Base-by-base conservation (phyloP, 2,113 vertebrate genomes). In the Symphodus melops region DNA sequence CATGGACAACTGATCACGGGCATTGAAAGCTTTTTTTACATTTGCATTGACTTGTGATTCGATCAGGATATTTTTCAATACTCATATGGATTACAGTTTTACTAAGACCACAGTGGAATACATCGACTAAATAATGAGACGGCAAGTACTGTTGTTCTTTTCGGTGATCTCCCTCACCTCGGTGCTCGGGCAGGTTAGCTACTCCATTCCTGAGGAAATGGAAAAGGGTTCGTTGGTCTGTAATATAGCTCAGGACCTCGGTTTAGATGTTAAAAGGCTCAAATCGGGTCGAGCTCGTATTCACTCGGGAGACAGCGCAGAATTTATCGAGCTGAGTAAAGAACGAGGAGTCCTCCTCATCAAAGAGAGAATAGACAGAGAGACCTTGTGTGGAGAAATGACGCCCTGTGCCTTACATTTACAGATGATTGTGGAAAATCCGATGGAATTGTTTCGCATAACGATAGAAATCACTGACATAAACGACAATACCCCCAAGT, bases 191-290 rank as follows among this genome's bases (percentile, higher is more conserved):
- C 86, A 88, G 16, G 83, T 86, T 71, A 83, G 83, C 0, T 88
- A 88, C 48, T 88, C 86, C 12, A 73, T 86, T 81, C 80, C 86
- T 0, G 86, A 88, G 60, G 86, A 95, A 77, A 64, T 94, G 84
- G 84, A 91, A 16, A 93, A 79, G 83, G 93, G 92, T 1, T 93
- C 92, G 9, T 86, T 94, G 5, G 84, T 95, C 10, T 92, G 93
- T 51, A 86, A 89, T 70, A 75, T 94, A 41, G 85, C 85, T 54
- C 92, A 79, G 61, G 93, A 95, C 86, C 80, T 96, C 36, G 92
- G 90, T 39, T 68, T 95, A 21, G 75, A 93, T 28, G 1, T 86
- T 8, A 91, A 77, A 58, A 85, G 93, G 9, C 77, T 95, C 5
- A 84, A 70, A 19, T 70, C 82, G 9, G 92, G 85, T 0, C 68